Percentiles rank a stretch among this genome's conserved stretches.
phyloP scores from a whole-genome alignment of 2,888 invertebrate species.

The Xanthorhoe spadicearia region DNA sequence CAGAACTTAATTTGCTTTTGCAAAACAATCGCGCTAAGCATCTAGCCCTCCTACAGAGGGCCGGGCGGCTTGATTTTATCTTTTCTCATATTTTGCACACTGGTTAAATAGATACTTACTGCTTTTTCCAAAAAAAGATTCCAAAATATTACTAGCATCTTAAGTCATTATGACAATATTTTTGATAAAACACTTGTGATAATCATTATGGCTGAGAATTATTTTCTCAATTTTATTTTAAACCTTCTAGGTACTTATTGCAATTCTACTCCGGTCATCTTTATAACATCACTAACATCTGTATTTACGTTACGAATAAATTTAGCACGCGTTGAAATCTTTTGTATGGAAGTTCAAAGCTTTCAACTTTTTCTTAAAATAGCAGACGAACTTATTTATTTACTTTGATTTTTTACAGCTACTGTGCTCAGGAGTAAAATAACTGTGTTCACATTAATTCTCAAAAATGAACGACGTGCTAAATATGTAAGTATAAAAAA shows the following conservation, averaged over 20 bases:
- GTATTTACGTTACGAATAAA: not conserved
- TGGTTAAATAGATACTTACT: not conserved
- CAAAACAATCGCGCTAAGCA: constrained; percentile 32
- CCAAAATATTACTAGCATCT: too few species aligned
- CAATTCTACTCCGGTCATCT: too few species aligned
- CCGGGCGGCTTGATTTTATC: constrained; percentile 27
- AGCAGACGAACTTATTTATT: not conserved
- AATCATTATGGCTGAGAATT: too few species aligned
- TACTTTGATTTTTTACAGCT: too few species aligned
- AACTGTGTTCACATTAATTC: too few species aligned
- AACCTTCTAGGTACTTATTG: too few species aligned
- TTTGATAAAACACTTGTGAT: too few species aligned
- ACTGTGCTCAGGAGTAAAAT: too few species aligned
- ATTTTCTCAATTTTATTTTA: too few species aligned
- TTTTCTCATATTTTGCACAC: constrained; percentile 20
- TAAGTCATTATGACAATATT: too few species aligned
- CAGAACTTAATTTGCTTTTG: constrained; percentile 35
- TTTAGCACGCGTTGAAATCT: constrained; percentile 14
- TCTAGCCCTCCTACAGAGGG: constrained; percentile 27
- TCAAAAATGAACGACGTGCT: too few species aligned
- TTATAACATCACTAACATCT: not conserved
- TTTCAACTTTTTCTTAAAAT: not conserved
- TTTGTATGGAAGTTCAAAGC: constrained; percentile 4
- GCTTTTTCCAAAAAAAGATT: too few species aligned
- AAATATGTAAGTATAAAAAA: not conserved